Base-by-base conservation (phyloP, 2,888 invertebrate species). In the Dorcus parallelipipedus region DNA sequence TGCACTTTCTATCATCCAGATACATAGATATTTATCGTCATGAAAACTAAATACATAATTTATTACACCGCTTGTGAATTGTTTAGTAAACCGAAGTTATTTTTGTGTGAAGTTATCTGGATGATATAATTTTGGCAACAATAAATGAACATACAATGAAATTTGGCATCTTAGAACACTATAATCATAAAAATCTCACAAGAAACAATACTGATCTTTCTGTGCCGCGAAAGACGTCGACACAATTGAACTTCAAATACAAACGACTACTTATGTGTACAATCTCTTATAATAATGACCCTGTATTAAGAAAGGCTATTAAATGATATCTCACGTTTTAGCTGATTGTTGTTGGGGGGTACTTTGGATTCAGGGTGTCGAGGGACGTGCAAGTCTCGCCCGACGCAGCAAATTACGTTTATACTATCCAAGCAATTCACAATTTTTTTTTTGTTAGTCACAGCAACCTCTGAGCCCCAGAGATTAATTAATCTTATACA, bases 251-350 rank as follows among this genome's bases (percentile, higher is more conserved):
- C 9, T 38, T 49, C 7, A 72, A 73, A 72, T 66, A 72, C 66
- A 69, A 69, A 70, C 70, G 73, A 73, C 69, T 65, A 56, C 64
- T 64, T 73, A 72, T 69, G 67, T 68, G 67, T 73, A 75, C 71
- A 74, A 70, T 72, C 67, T 74, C 73, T 73, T 73, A 80, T 74
- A 74, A 75, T 75, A 73, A 76, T 73, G 77, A 78, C 79, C 79
- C 78, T 78, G 78, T 79, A 77, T 79, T 69, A 71, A 73, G 75
- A 74, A 78, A 79, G 78, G 79, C 78, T 78, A 75, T 74, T 71
- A 75, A 76, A 76, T 71, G 73, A 76, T 76, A 73, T 71, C 69
- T 73, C 70, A 71, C 72, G 71, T 40, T 45, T 73, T 71, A 71
- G 71, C 72, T 75, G 73, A 74, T 76, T 76, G 74, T 70, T 20